A percentile compares a stretch with the other conserved stretches of the same genome.
Conservation (phyloP, 2,888 invertebrate species). For the Erebia palarica region DNA sequence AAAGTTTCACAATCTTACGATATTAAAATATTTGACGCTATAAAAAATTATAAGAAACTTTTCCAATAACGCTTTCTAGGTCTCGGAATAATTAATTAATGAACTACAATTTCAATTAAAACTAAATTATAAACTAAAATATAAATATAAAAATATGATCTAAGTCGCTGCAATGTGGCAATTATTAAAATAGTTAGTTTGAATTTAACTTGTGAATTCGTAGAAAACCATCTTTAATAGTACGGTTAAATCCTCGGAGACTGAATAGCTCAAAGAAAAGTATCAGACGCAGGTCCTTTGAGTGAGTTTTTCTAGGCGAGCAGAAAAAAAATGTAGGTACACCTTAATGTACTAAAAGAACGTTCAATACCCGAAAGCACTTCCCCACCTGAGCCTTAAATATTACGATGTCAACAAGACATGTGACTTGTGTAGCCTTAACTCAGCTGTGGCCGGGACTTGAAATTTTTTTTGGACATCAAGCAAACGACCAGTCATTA, state of each 20-base stretch:
- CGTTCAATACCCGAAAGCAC: not conserved
- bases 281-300: too few species aligned
- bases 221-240: too few species aligned
- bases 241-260: too few species aligned
- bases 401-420: conserved; percentile 27
- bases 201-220: too few species aligned
- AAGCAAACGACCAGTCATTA: conserved; percentile 35
- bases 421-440: conserved; percentile 25
- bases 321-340: too few species aligned
- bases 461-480: conserved; percentile 35
- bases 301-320: too few species aligned
- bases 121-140: too few species aligned
- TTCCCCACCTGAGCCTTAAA: conserved; percentile 12
- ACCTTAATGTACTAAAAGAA: not conserved
- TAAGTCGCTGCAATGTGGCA: too few species aligned
- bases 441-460: conserved; percentile 25
- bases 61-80: conserved; percentile 9
- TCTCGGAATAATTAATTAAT: conserved; percentile 7
- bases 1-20: conserved; percentile 26
- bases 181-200: too few species aligned
- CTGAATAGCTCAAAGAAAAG: too few species aligned
- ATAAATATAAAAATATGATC: too few species aligned
- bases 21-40: conserved; percentile 28
- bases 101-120: too few species aligned
- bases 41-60: conserved; percentile 14